Evolutionary conservation across 2,888 invertebrate genomes (phyloP).

Genomic region (Pseudanteris insignis): DNA sequence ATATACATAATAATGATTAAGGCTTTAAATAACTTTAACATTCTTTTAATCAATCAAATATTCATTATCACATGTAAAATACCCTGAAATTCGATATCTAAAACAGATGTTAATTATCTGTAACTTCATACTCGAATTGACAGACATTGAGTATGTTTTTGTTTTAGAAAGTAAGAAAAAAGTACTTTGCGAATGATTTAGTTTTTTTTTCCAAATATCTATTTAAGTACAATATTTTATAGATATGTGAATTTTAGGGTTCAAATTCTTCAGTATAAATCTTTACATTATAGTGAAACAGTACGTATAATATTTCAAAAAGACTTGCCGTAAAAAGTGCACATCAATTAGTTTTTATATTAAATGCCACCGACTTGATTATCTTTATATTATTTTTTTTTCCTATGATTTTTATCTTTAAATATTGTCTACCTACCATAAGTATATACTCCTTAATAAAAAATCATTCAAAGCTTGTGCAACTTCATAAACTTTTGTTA

Average conservation of each 20-base stretch:
- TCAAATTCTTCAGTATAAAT: conserved; percentile 15
- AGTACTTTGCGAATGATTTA: too few relatives aligned
- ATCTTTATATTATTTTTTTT: background rate
- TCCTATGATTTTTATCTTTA: background rate
- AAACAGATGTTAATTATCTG: conserved; percentile 13
- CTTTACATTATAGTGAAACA: conserved; percentile 24
- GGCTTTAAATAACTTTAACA: too few relatives aligned
- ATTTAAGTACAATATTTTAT: conserved; percentile 1
- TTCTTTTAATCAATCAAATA: background rate
- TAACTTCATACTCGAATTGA: conserved; percentile 14
- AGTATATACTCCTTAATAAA: conserved; percentile 8
- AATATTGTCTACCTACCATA: conserved; percentile 24
- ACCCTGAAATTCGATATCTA: conserved; percentile 31
- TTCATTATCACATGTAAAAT: conserved; percentile 23
- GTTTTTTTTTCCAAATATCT: too few relatives aligned
- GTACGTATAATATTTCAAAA: conserved; percentile 18
- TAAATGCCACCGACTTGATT: conserved; percentile 13
- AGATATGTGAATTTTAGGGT: conserved; percentile 34
- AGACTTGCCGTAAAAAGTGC: conserved; percentile 7
- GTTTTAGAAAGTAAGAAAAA: too few relatives aligned
- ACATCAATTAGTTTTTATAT: conserved; percentile 20
- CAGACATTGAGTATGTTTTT: too few relatives aligned
- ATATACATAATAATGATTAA: too few relatives aligned
- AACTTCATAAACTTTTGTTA: too few relatives aligned
- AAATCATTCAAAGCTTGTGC: too few relatives aligned